Evolutionary conservation across 2,888 invertebrate species (phyloP).

Genomic region (Mechanitis mazaeus): DNA sequence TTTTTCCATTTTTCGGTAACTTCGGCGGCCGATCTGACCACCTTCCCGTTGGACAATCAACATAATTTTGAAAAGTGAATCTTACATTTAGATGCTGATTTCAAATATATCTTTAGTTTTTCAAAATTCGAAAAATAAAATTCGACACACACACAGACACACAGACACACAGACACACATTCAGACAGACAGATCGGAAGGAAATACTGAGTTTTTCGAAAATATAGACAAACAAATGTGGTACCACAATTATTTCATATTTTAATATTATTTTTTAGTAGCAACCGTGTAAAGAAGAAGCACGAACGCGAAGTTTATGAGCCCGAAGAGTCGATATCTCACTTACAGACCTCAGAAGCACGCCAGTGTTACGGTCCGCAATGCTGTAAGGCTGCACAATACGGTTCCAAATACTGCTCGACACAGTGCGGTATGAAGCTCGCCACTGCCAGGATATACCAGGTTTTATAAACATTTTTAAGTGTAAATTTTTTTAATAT

Average conservation of each 20-base stretch:
- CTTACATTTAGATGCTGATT: too few species aligned
- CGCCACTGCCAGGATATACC: constrained; percentile 89
- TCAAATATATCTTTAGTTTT: too few species aligned
- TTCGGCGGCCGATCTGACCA: too few species aligned
- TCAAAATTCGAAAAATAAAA: too few species aligned
- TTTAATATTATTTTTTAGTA: constrained; percentile 35
- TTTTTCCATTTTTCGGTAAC: too few species aligned
- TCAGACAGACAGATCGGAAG: too few species aligned
- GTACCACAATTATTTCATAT: background rate
- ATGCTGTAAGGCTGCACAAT: constrained; percentile 86
- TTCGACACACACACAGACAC: too few species aligned
- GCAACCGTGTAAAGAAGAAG: constrained; percentile 61
- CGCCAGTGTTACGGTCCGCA: constrained; percentile 95
- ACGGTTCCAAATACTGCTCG: constrained; percentile 94
- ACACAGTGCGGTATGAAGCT: constrained; percentile 93
- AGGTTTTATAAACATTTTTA: constrained; percentile 62
- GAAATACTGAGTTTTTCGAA: too few species aligned
- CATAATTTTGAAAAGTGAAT: too few species aligned
- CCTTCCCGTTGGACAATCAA: too few species aligned
- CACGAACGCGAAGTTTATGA: constrained; percentile 63
- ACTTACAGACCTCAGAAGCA: constrained; percentile 77
- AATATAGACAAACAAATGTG: too few species aligned
- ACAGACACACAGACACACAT: too few species aligned
- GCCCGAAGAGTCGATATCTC: constrained; percentile 63
- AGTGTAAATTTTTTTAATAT: background rate